Conservation (phyloP, 1,140 invertebrate species). For the Drosophila tristis region DNA sequence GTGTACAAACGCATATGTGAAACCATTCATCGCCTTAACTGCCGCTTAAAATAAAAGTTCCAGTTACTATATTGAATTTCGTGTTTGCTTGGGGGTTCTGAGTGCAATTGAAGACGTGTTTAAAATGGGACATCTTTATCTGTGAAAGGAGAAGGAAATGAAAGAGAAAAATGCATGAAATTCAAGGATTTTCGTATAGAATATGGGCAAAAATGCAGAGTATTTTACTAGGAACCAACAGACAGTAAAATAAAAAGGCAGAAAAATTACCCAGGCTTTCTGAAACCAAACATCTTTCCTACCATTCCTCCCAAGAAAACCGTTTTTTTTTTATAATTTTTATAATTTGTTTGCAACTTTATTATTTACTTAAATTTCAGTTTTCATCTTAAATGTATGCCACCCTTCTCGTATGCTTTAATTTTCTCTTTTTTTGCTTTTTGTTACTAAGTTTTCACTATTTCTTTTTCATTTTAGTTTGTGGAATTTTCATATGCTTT, state of each 20-base stretch:
- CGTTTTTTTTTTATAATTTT: conserved; percentile 2
- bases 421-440: conserved; percentile 39
- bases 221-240: too few species aligned
- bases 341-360: conserved; percentile 77
- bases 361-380: conserved; percentile 72
- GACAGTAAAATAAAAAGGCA: too few species aligned
- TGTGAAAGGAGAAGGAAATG: too few species aligned
- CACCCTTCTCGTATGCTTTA: conserved; percentile 7
- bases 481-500: conserved; percentile 36
- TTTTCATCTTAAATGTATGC: conserved; percentile 44
- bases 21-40: conserved; percentile 40
- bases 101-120: not conserved
- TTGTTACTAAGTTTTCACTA: conserved; percentile 32
- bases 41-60: conserved; percentile 46
- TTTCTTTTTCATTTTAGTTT: conserved; percentile 49
- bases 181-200: too few species aligned
- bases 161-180: too few species aligned
- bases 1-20: not conserved
- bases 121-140: too few species aligned
- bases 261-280: too few species aligned
- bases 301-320: not conserved
- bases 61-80: conserved; percentile 43
- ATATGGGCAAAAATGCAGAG: too few species aligned
- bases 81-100: conserved; percentile 6
- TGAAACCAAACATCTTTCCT: too few species aligned